Conservation (phyloP, 2,797 vertebrate species). For the Eulemur mongoz region DNA sequence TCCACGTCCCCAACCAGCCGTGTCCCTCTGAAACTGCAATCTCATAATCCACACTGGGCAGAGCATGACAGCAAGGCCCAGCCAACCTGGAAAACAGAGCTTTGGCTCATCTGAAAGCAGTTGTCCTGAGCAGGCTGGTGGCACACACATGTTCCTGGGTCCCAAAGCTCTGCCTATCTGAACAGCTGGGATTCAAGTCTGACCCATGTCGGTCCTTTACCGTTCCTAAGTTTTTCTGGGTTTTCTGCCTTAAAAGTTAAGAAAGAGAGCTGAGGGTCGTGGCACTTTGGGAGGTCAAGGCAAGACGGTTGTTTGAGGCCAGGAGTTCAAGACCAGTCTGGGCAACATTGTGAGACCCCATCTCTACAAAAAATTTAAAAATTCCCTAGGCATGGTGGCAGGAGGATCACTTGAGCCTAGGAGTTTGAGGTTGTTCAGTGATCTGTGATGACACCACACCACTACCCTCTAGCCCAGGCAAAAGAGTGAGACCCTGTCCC, state of each 20-base stretch:
- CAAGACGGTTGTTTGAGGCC: not conserved
- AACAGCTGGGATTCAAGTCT: not conserved
- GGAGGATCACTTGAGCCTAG: not conserved
- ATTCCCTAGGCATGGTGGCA: not conserved
- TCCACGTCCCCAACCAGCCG: not conserved
- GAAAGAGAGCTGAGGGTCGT: rapidly evolving
- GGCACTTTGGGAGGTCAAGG: not conserved
- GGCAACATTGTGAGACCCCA: not conserved
- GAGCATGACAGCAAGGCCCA: not conserved
- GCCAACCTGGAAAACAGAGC: not conserved
- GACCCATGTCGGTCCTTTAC: not conserved
- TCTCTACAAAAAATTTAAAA: not conserved
- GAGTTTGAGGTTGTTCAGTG: not conserved
- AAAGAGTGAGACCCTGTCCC: not conserved
- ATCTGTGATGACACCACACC: not conserved
- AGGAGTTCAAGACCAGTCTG: not conserved
- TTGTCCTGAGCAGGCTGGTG: not conserved
- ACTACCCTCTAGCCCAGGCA: not conserved
- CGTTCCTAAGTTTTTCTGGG: not conserved
- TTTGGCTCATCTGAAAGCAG: not conserved
- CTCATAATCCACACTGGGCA: not conserved
- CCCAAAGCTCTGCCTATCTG: not conserved
- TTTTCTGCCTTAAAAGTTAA: not conserved
- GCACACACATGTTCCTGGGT: not conserved
- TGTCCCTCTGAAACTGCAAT: not conserved